Percentiles rank a stretch among this genome's conserved stretches.
phyloP scores from a whole-genome alignment of 2,888 invertebrate genomes.

The Philopedon plagiatum region DNA sequence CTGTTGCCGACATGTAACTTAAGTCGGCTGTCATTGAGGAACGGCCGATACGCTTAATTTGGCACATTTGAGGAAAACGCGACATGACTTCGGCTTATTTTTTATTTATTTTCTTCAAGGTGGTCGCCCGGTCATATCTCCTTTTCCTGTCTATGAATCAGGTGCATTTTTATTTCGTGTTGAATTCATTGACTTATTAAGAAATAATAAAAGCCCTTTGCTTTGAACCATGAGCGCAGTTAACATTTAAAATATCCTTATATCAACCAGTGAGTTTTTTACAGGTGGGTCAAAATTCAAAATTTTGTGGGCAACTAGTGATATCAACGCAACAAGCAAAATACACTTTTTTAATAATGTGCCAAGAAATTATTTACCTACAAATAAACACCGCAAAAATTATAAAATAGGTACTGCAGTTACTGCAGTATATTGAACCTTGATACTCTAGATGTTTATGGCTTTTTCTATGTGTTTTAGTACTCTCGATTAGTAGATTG shows the following conservation, averaged over 20 bases:
- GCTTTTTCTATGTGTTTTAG: too few species aligned
- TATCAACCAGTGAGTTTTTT: too few species aligned
- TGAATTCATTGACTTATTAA: constrained; percentile 5
- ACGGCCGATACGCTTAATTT: constrained; percentile 39
- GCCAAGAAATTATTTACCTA: too few species aligned
- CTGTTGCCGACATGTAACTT: constrained; percentile 38
- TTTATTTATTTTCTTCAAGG: constrained; percentile 39
- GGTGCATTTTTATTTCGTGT: constrained; percentile 28
- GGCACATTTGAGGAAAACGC: constrained; percentile 38
- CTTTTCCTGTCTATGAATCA: constrained; percentile 22
- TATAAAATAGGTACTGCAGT: too few species aligned
- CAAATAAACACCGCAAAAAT: too few species aligned
- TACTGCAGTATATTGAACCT: too few species aligned
- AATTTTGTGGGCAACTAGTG: too few species aligned
- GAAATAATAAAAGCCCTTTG: background rate
- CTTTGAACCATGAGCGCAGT: background rate
- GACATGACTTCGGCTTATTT: constrained; percentile 37
- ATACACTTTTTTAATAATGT: too few species aligned
- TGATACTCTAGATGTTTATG: too few species aligned
- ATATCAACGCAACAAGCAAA: too few species aligned
- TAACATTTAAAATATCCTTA: background rate
- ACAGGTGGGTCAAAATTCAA: background rate
- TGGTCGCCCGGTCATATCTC: constrained; percentile 34
- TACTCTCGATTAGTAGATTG: too few species aligned
- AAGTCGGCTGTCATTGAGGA: constrained; percentile 36